A percentile compares a stretch with the other conserved stretches of the same genome.
These are phyloP conservation scores for Hetaerina titia DNA, from an alignment of 2,888 invertebrate genomes.

Conservation along the genomic window DNA sequence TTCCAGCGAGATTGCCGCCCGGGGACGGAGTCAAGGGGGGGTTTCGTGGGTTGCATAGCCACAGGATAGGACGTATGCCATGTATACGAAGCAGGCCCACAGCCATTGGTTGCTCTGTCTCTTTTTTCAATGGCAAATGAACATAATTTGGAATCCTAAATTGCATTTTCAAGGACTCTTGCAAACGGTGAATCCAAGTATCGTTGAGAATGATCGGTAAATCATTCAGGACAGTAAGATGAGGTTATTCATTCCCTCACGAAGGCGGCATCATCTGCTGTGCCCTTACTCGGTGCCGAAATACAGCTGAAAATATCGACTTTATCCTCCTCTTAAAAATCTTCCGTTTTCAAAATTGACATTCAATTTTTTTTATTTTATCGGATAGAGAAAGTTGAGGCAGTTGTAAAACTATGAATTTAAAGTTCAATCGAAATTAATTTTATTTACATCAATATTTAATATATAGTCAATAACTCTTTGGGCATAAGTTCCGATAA, in stretches of 20 bases:
- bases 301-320: too few species aligned
- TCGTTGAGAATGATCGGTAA: background rate
- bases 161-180: background rate
- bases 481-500: too few species aligned
- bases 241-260: background rate
- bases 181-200: background rate
- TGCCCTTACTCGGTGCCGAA: too few species aligned
- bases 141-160: slow-evolving; percentile 8
- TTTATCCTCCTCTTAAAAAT: background rate
- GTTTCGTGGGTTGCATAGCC: background rate
- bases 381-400: too few species aligned
- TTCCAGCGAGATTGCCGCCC: background rate
- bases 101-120: background rate
- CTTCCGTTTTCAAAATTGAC: background rate
- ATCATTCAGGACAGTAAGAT: background rate
- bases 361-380: too few species aligned
- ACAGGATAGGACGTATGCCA: background rate
- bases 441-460: too few species aligned
- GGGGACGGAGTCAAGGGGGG: background rate
- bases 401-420: too few species aligned
- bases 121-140: background rate
- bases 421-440: too few species aligned
- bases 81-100: background rate
- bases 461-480: too few species aligned
- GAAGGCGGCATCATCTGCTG: background rate